phyloP scores from a whole-genome alignment of 1,140 invertebrate species.

The Ooceraea biroi region DNA sequence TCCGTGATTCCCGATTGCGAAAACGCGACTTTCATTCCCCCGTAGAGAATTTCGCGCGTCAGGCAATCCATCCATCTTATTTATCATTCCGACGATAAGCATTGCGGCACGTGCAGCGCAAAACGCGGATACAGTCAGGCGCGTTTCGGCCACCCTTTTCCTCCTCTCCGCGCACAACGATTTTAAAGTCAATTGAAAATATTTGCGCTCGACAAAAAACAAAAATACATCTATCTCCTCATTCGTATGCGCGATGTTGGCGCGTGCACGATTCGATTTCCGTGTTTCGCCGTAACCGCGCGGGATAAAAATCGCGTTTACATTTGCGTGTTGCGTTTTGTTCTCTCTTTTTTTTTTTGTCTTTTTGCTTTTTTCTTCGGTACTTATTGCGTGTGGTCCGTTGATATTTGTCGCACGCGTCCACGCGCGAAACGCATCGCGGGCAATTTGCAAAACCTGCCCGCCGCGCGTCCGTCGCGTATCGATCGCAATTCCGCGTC shows the following conservation, averaged over 20 bases:
- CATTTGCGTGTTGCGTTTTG: slow-evolving; percentile 12
- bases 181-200: slow-evolving; percentile 60
- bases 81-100: slow-evolving; percentile 24
- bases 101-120: slow-evolving; percentile 23
- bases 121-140: neutral
- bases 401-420: slow-evolving; percentile 59
- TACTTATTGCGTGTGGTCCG: neutral
- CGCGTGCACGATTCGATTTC: slow-evolving; percentile 38
- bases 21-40: neutral
- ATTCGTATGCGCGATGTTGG: slow-evolving; percentile 47
- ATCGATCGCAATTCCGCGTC: slow-evolving; percentile 50
- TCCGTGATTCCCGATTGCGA: too few species aligned
- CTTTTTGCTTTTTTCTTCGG: too few species aligned
- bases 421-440: slow-evolving; percentile 47
- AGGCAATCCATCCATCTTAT: slow-evolving; percentile 32
- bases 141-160: neutral
- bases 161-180: slow-evolving; percentile 26
- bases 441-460: slow-evolving; percentile 65
- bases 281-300: slow-evolving; percentile 29
- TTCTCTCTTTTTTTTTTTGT: neutral
- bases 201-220: slow-evolving; percentile 53
- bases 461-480: slow-evolving; percentile 22
- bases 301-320: slow-evolving; percentile 43
- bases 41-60: neutral
- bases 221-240: slow-evolving; percentile 51